Conservation (phyloP, 2,113 vertebrate species). For the Nibea coibor region DNA sequence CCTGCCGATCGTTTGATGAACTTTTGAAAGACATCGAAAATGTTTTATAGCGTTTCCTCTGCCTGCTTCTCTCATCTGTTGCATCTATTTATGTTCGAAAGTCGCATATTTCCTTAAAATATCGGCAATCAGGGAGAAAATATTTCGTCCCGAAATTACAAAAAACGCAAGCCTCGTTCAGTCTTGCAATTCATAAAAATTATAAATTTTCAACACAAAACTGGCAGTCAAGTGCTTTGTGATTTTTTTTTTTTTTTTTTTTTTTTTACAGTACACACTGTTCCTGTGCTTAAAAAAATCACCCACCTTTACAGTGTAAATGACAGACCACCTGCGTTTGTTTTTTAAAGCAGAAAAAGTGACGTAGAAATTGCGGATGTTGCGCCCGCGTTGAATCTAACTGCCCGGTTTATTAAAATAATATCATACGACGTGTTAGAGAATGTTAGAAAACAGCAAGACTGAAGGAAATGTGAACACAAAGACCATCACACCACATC, state of each 20-base stretch:
- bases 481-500: constrained; percentile 36
- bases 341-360: neutral
- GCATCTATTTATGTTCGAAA: neutral
- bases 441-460: neutral
- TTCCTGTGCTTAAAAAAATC: neutral
- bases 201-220: neutral
- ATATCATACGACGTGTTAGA: neutral
- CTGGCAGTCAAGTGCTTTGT: neutral
- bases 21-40: neutral
- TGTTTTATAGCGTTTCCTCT: neutral
- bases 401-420: neutral
- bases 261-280: neutral
- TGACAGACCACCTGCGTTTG: neutral
- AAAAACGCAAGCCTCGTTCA: neutral
- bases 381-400: neutral
- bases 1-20: neutral
- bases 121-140: neutral
- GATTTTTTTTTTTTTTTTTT: too few species aligned
- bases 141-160: neutral
- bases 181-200: neutral
- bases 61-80: neutral
- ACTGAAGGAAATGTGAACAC: neutral
- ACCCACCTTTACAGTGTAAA: neutral
- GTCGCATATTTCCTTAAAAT: neutral
- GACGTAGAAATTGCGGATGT: neutral